A percentile compares a stretch with the other conserved stretches of the same genome.
phyloP scores from a whole-genome alignment of 2,888 invertebrate genomes.

The Macrosiphum euphorbiae region DNA sequence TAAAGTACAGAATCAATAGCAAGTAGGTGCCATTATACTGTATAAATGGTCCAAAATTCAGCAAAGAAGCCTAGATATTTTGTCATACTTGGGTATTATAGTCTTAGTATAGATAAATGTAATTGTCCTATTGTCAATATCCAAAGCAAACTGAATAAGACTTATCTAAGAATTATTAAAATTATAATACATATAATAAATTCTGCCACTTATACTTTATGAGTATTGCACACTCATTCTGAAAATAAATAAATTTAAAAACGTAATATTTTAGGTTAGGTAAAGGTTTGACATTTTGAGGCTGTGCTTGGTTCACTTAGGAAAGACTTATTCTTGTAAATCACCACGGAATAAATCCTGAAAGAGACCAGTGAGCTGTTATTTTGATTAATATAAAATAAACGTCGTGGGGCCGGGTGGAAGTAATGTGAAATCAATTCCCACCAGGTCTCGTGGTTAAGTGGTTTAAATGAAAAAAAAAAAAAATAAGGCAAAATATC shows the following conservation, averaged over 20 bases:
- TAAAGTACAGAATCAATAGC: slow-evolving; percentile 1
- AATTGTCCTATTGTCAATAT: slow-evolving; percentile 87
- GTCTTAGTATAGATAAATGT: slow-evolving; percentile 89
- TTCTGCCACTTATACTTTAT: slow-evolving; percentile 92
- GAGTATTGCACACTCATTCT: slow-evolving; percentile 96
- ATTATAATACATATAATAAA: slow-evolving; percentile 94
- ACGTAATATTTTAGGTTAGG: not conserved
- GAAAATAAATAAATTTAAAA: slow-evolving; percentile 67
- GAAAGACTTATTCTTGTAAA: not conserved
- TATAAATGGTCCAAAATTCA: slow-evolving; percentile 97
- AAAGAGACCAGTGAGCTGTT: not conserved
- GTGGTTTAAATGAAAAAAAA: not conserved
- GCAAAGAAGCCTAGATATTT: slow-evolving; percentile 99
- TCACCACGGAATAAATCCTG: not conserved
- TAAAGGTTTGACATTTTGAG: not conserved
- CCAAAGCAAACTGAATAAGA: slow-evolving; percentile 95
- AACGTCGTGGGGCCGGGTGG: not conserved
- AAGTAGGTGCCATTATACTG: slow-evolving; percentile 73
- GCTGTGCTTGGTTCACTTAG: not conserved
- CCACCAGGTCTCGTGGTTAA: not conserved
- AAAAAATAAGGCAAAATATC: not conserved
- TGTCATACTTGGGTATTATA: slow-evolving; percentile 96
- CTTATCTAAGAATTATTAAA: slow-evolving; percentile 88
- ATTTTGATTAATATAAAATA: not conserved
- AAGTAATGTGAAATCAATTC: not conserved